These are phyloP conservation scores for Coleophora deauratella DNA, from an alignment of 2,888 invertebrate genomes.

Conservation along the genomic window DNA sequence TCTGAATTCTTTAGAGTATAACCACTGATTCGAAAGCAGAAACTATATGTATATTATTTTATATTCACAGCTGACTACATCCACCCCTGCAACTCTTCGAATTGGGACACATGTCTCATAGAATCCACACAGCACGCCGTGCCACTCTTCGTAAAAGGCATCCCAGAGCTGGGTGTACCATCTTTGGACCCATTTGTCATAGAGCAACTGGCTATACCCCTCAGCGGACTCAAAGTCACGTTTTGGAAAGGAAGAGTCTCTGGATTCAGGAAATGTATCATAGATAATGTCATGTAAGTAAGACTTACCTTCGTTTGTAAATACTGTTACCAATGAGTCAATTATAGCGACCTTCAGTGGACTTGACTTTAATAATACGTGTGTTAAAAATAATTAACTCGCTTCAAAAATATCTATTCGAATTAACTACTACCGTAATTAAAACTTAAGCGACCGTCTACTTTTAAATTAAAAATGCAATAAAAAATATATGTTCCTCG, in stretches of 20 bases:
- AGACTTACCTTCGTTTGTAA: background rate
- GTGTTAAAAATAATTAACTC: constrained; percentile 3
- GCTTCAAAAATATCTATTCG: constrained; percentile 1
- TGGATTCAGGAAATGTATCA: constrained; percentile 53
- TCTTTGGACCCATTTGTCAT: constrained; percentile 53
- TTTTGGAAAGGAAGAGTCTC: constrained; percentile 55
- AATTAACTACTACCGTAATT: no score
- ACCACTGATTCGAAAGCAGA: no score
- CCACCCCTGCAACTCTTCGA: constrained; percentile 49
- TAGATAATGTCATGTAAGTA: constrained; percentile 57
- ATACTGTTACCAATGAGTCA: no score
- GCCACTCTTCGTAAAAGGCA: constrained; percentile 54
- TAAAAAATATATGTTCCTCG: no score
- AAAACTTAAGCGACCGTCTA: no score
- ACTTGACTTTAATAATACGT: background rate
- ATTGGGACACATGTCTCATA: constrained; percentile 37
- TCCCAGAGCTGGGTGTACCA: constrained; percentile 40
- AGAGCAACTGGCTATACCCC: constrained; percentile 48
- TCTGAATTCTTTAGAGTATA: no score
- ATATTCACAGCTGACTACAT: constrained; percentile 49
- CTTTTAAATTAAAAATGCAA: no score
- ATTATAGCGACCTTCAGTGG: no score
- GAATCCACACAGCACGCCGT: constrained; percentile 52
- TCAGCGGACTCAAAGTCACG: constrained; percentile 52
- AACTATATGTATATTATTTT: no score